Base-by-base conservation (phyloP, 2,888 invertebrate genomes). In the Pilophorus perplexus region DNA sequence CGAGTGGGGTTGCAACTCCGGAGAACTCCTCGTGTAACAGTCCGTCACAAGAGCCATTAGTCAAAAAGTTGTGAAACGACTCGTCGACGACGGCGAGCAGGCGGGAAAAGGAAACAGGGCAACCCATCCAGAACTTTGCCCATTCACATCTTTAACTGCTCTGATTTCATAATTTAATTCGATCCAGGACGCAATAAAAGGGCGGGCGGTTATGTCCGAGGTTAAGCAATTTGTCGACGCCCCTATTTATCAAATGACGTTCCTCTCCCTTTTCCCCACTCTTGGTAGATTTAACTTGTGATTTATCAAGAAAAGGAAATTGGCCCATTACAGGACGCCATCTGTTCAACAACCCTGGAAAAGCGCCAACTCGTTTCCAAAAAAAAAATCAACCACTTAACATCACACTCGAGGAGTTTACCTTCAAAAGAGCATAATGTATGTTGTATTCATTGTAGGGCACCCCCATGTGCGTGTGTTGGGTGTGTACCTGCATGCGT, bases 81-180 rank as follows among this genome's bases (percentile, higher is more conserved):
- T 33, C 33, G 33, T 6, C 6, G 12, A 33, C 6, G 33, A 12
- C 6, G 12, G 6, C 33, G 12, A 8, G 33, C 6, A 33, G 33
- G 33, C 33, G 33, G 6, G 6, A 12, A 12, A 33, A 33, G 33
- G 33, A 33, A 8, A n/a, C 6, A 33, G 33, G 33, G 33, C 25
- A 28, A 2, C 52, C 50, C 50, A 18, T 50, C 52, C 33, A 28
- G 28, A 52, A 52, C 52, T 52, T 52, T 14, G 16, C 28, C 52
- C 52, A 52, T 52, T 52, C 28, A 28, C 52, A 52, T 52, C 52
- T 52, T 33, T 52, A 52, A 52, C 52, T 52, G 52, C 52, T 52
- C 23, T 52, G 52, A 52, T 52, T 52, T 28, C 52, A 52, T 52
- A 52, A 52, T 52, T 52, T 52, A 52, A 52, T 52, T 52, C 28